Conservation (phyloP, 37 sponge, comb jelly and placozoan species). For the Axinella damicornis region DNA sequence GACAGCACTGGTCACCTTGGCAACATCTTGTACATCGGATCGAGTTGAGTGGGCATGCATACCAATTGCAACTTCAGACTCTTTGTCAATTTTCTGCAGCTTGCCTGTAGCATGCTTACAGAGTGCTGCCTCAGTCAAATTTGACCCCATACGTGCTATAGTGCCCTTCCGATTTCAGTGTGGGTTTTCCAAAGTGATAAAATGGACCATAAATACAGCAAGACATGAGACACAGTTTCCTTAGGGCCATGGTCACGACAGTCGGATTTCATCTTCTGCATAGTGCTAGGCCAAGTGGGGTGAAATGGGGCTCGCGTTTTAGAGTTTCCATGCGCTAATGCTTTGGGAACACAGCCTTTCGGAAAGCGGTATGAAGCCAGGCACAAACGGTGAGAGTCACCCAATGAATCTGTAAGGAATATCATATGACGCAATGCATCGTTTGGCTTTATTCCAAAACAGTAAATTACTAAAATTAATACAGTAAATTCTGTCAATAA, state of each 20-base stretch:
- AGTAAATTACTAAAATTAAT: no score
- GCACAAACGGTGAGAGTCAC: conserved; percentile 57
- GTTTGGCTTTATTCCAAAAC: no score
- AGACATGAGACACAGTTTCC: no score
- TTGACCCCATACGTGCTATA: conserved; percentile 42
- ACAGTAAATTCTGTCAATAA: no score
- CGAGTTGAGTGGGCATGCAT: conserved; percentile 5
- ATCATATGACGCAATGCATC: no score
- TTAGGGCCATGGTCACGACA: no score
- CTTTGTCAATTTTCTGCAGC: conserved; percentile 21
- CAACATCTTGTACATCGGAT: conserved; percentile 10
- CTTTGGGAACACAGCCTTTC: conserved; percentile 28
- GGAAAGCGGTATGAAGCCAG: conserved; percentile 50
- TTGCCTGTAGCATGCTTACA: conserved; percentile 21
- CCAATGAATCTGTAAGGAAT: not conserved
- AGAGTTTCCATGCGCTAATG: not conserved
- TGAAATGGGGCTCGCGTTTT: no score
- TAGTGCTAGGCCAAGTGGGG: no score
- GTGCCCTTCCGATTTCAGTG: no score
- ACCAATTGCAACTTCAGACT: not conserved
- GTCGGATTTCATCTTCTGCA: no score
- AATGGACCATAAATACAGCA: no score
- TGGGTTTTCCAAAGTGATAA: no score
- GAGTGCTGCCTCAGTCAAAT: conserved; percentile 22
- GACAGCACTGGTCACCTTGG: not conserved